These are phyloP conservation scores for Uloborus diversus DNA, from an alignment of 1,140 invertebrate species.

Conservation along the genomic window DNA sequence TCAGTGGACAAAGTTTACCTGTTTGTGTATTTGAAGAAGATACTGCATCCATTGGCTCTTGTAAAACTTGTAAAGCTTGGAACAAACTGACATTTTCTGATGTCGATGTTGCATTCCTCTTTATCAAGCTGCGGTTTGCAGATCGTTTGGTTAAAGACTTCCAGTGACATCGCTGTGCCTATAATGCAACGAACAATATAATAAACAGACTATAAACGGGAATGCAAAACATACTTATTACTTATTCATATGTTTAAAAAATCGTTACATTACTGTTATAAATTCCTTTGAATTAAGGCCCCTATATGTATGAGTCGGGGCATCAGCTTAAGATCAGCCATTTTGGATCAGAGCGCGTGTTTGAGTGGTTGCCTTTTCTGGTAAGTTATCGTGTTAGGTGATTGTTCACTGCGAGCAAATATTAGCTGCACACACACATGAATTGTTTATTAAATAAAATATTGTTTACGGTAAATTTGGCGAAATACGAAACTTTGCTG, in stretches of 20 bases:
- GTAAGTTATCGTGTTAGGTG: too few relatives aligned
- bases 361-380: too few relatives aligned
- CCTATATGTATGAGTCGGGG: too few relatives aligned
- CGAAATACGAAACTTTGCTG: too few relatives aligned
- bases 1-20: too few relatives aligned
- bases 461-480: too few relatives aligned
- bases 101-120: constrained; percentile 64
- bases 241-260: not conserved
- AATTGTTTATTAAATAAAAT: too few relatives aligned
- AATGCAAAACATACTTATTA: not conserved
- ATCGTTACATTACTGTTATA: not conserved
- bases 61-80: constrained; percentile 84
- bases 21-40: constrained; percentile 1
- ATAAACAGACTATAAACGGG: not conserved
- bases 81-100: constrained; percentile 90
- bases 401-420: too few relatives aligned
- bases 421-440: too few relatives aligned
- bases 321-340: too few relatives aligned
- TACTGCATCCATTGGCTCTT: constrained; percentile 69
- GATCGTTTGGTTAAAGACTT: constrained; percentile 68
- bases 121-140: constrained; percentile 62
- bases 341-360: too few relatives aligned
- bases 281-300: not conserved
- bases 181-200: constrained; percentile 16
- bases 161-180: constrained; percentile 94